Evolutionary conservation across 1,140 invertebrate genomes (phyloP), one percentile per base, ranked within the genome.

Genomic region (Heliconius himera): DNA sequence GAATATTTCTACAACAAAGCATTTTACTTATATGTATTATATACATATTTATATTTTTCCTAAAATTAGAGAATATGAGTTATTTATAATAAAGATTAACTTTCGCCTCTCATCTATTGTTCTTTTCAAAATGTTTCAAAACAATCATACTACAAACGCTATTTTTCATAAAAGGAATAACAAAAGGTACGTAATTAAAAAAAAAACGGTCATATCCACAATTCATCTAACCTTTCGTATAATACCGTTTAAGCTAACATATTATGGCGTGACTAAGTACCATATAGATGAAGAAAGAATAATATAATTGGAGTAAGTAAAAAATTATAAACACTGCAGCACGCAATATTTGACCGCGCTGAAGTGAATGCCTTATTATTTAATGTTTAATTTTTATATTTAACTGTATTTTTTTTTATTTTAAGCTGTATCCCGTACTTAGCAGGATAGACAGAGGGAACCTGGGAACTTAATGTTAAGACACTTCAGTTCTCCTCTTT

Each of bases 321-420:
- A 49, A 73, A 56, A 60, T 78, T 78, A 78, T 78, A 73, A 78
- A 78, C 49, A 73, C 49, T 41, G 36, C 76, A 60, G 66, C 76
- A 78, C 76, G 76, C 70, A 56, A 77, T 16, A 73, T 78, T 9
- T 56, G 70, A 56, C 70, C 46, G 49, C 56, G 66, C 22, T 29
- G 41, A 78, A 73, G 11, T 71, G n/a, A 66, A 66, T 13, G 46
- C 33, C 46, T 54, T 72, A 8, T 36, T 77, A 36, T 77, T 71
- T 77, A 51, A 54, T 51, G 18, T 51, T 16, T 18, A 51, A 4
- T 2, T 51, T 20, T 20, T 51, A 51, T 16, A 51, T 0, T 51
- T 51, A 20, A 46, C 41, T 46, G 3, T 46, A 13, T 41, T 13
- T 46, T 46, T 13, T 46, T 46, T 46, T 46, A 41, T 41, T 41